A percentile compares a stretch with the other conserved stretches of the same genome.
Conservation (phyloP, 2,888 invertebrate genomes). For the Entomobrya proxima region DNA sequence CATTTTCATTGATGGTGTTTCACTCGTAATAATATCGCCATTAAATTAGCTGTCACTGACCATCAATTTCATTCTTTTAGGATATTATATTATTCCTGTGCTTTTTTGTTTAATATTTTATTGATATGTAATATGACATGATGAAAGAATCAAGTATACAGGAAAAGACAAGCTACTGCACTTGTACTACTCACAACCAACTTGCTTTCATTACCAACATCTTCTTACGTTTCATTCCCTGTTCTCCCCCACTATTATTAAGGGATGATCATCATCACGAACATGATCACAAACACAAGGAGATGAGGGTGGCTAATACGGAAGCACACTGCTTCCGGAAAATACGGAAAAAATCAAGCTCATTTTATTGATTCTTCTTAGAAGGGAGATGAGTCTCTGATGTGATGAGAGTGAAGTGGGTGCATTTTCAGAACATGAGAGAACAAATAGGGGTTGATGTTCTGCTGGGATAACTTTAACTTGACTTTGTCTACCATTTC, state of each 20-base stretch:
- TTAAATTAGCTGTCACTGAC: conserved; percentile 34
- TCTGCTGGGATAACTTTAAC: background rate
- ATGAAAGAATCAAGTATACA: background rate
- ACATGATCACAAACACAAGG: conserved; percentile 27
- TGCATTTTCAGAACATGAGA: conserved; percentile 7
- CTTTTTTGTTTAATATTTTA: conserved; percentile 7
- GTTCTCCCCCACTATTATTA: conserved; percentile 34
- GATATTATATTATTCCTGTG: background rate
- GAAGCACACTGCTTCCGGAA: conserved; percentile 41
- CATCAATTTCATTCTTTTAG: background rate
- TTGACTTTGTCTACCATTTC: background rate
- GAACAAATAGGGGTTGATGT: background rate
- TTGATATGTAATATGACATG: background rate
- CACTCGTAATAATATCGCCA: background rate
- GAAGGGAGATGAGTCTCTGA: conserved; percentile 39
- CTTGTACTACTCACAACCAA: background rate
- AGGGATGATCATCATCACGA: conserved; percentile 43
- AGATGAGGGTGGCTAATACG: conserved; percentile 9
- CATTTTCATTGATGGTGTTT: background rate
- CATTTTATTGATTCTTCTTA: conserved; percentile 43
- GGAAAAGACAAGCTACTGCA: background rate
- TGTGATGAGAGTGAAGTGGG: too few species aligned
- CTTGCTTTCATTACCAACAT: conserved; percentile 9
- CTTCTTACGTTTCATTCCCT: background rate
- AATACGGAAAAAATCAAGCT: conserved; percentile 23